Evolutionary conservation across 2,113 vertebrate species (phyloP).

Genomic region (Mohoua ochrocephala): DNA sequence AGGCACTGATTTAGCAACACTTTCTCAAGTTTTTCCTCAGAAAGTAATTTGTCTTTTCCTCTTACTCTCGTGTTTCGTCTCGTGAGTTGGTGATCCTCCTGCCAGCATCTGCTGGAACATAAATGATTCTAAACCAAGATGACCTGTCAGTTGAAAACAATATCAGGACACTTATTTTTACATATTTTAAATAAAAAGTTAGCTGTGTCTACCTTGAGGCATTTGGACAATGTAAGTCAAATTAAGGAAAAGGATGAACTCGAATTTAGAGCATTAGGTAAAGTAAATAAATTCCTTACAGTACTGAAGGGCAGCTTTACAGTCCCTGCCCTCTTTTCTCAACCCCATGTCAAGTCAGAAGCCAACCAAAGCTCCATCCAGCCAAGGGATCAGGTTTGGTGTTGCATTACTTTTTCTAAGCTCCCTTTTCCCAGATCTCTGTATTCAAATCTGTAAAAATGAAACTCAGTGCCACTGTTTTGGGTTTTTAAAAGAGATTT

Average conservation of each 20-base stretch:
- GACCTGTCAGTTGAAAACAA: background rate
- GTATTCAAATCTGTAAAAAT: background rate
- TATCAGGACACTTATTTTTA: background rate
- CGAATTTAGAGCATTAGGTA: background rate
- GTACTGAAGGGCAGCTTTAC: background rate
- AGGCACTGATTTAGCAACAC: background rate
- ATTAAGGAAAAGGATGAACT: background rate
- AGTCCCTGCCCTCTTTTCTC: background rate
- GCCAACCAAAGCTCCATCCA: background rate
- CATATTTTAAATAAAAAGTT: background rate
- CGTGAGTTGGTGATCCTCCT: background rate
- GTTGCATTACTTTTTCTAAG: background rate
- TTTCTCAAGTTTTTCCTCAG: background rate
- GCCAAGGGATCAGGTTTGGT: background rate
- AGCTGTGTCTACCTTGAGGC: background rate
- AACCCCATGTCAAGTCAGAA: background rate
- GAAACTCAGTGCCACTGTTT: background rate
- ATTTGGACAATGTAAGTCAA: background rate
- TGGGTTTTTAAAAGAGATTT: accelerated
- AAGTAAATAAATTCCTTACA: background rate
- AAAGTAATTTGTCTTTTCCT: background rate
- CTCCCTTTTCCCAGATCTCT: background rate
- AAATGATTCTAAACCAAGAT: background rate
- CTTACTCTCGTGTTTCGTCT: background rate
- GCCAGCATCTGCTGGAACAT: background rate